phyloP scores from a whole-genome alignment of 1,140 invertebrate species.

The Diploscapter pachys region DNA sequence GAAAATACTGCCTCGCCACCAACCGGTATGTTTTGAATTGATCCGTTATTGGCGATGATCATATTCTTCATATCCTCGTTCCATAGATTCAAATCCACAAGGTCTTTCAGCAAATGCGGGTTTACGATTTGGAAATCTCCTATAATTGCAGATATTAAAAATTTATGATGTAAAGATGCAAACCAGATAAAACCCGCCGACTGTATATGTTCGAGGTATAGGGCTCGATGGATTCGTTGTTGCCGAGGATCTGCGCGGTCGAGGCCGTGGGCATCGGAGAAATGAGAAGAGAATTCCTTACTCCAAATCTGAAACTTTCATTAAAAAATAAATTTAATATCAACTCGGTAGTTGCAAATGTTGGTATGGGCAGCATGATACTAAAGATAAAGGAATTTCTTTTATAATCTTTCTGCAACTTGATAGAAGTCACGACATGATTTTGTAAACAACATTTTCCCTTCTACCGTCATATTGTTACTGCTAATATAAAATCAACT shows the following conservation, averaged over 20 bases:
- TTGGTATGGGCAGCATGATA: too few species aligned
- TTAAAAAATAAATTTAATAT: too few species aligned
- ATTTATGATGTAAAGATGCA: background rate
- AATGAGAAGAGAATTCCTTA: constrained; percentile 87
- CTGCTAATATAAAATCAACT: too few species aligned
- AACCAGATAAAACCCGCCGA: constrained; percentile 82
- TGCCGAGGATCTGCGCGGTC: constrained; percentile 96
- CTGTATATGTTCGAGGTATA: constrained; percentile 97
- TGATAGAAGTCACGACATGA: too few species aligned
- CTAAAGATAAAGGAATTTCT: too few species aligned
- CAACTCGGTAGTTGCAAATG: too few species aligned
- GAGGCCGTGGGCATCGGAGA: constrained; percentile 99
- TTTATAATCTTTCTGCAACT: too few species aligned
- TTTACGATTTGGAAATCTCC: constrained; percentile 79
- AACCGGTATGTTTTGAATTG: constrained; percentile 80
- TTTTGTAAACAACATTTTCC: too few species aligned
- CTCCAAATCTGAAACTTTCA: constrained; percentile 67
- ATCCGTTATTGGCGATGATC: constrained; percentile 87
- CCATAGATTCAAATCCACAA: constrained; percentile 87
- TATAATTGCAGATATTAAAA: constrained; percentile 65
- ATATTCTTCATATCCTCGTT: constrained; percentile 92
- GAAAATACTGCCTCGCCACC: background rate
- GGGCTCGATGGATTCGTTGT: constrained; percentile 96
- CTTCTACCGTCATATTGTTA: too few species aligned
- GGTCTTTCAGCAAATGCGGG: constrained; percentile 86